These are phyloP conservation scores for Rhabdophis nuchalis DNA, from an alignment of 2,797 vertebrate genomes.

Conservation along the genomic window DNA sequence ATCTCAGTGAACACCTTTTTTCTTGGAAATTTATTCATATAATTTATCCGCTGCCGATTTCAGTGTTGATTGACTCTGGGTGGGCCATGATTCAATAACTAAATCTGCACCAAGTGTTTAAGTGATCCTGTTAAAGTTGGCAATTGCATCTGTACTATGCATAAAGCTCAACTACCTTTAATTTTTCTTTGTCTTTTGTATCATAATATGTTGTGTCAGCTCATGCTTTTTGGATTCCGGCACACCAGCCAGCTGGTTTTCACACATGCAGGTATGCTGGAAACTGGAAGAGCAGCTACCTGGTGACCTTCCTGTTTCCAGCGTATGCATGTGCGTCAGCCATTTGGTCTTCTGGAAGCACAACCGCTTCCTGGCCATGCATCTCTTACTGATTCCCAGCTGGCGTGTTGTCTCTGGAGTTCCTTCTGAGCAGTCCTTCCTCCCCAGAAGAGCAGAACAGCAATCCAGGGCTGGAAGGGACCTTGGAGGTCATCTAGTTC, in stretches of 20 bases:
- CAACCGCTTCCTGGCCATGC: no score
- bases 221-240: no score
- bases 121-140: neutral
- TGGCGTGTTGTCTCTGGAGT: no score
- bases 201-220: neutral
- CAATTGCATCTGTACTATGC: neutral
- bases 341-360: no score
- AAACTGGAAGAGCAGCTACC: no score
- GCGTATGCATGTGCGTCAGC: no score
- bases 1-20: neutral
- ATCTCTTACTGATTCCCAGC: no score
- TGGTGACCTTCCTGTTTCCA: no score
- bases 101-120: neutral
- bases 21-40: neutral
- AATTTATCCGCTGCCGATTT: neutral
- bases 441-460: no score
- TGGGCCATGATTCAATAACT: neutral
- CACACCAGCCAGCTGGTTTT: no score
- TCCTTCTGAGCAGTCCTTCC: no score
- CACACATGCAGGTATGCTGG: no score
- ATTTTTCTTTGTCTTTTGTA: neutral
- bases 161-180: neutral
- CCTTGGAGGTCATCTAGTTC: neutral
- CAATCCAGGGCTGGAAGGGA: neutral
- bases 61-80: neutral